These are phyloP conservation scores for Mylabris sibirica DNA, from an alignment of 2,888 invertebrate genomes.

Conservation along the genomic window DNA sequence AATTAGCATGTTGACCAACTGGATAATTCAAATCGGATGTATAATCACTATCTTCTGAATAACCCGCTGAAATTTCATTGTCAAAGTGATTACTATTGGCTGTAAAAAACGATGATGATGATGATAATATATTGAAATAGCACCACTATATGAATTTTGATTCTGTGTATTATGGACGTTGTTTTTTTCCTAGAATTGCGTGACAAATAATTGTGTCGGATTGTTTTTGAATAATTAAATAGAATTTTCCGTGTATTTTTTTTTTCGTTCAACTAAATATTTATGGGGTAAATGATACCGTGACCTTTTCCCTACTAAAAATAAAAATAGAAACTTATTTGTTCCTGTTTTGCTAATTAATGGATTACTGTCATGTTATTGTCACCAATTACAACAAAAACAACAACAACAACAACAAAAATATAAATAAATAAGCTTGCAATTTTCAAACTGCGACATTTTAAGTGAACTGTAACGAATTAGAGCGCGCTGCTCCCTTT, in stretches of 20 bases:
- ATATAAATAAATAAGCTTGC: no score
- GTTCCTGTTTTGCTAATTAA: neutral
- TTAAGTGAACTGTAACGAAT: conserved; percentile 11
- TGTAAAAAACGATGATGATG: conserved; percentile 50
- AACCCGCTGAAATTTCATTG: conserved; percentile 77
- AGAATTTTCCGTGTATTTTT: neutral
- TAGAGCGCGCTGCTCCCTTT: neutral
- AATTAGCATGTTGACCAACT: conserved; percentile 87
- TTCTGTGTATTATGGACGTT: neutral
- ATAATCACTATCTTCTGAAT: conserved; percentile 97
- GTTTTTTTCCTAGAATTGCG: neutral
- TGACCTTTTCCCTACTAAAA: neutral
- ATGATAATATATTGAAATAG: no score
- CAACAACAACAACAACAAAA: neutral
- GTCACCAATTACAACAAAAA: neutral
- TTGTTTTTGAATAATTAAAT: neutral
- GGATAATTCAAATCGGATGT: conserved; percentile 96
- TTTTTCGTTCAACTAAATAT: neutral
- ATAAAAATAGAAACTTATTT: neutral
- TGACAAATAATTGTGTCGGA: neutral
- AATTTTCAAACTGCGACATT: neutral
- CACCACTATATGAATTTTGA: neutral
- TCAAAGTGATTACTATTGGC: conserved; percentile 59
- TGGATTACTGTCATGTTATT: neutral
- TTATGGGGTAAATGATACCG: neutral